These are phyloP conservation scores for Incurvaria masculella DNA, from an alignment of 2,888 invertebrate species.

Conservation along the genomic window DNA sequence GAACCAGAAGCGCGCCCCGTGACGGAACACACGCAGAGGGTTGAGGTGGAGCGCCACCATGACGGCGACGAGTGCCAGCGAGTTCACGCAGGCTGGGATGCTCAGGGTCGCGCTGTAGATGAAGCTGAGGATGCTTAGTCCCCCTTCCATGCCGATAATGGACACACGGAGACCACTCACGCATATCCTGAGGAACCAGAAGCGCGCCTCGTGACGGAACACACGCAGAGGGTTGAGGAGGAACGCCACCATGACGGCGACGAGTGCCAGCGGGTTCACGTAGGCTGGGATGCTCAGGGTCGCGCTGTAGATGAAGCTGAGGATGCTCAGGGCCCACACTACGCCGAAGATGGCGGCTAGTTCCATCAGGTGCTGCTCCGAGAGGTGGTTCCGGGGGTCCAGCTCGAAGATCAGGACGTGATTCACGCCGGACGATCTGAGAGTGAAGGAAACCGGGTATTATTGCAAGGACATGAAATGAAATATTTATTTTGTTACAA, in stretches of 20 bases:
- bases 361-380: conserved; percentile 94
- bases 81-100: conserved; percentile 92
- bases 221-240: conserved; percentile 91
- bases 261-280: conserved; percentile 84
- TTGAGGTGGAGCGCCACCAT: conserved; percentile 86
- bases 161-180: conserved; percentile 50
- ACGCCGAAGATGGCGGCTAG: conserved; percentile 91
- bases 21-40: conserved; percentile 87
- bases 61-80: conserved; percentile 76
- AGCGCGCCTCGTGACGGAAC: conserved; percentile 88
- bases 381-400: conserved; percentile 91
- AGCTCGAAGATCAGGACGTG: conserved; percentile 97
- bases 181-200: conserved; percentile 89
- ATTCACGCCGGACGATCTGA: conserved; percentile 86
- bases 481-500: no score
- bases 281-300: conserved; percentile 89
- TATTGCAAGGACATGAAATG: no score
- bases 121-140: conserved; percentile 82
- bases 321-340: conserved; percentile 88
- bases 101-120: conserved; percentile 74
- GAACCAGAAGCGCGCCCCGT: conserved; percentile 94
- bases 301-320: conserved; percentile 75
- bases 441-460: no score
- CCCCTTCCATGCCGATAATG: conserved; percentile 86
- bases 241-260: conserved; percentile 77